These are phyloP conservation scores for Callospermophilus lateralis DNA, from an alignment of 2,113 vertebrate genomes.

Conservation along the genomic window DNA sequence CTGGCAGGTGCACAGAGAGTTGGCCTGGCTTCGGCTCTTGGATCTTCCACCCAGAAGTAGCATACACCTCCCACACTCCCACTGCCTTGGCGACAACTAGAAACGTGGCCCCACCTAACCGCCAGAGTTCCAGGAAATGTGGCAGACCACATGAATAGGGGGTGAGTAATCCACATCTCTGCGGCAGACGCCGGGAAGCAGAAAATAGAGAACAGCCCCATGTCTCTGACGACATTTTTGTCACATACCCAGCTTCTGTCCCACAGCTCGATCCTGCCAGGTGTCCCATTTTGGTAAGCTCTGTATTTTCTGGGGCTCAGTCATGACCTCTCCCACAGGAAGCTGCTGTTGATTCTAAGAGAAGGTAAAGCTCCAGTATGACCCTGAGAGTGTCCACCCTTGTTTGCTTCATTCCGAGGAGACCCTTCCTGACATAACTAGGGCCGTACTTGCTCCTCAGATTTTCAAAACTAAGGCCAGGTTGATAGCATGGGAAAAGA, in stretches of 20 bases:
- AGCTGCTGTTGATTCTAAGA: background rate
- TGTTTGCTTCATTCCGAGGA: background rate
- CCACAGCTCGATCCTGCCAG: background rate
- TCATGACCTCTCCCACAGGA: background rate
- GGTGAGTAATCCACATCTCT: background rate
- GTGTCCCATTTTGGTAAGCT: background rate
- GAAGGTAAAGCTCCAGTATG: background rate
- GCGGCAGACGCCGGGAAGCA: background rate
- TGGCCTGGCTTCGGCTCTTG: background rate
- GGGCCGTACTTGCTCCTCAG: background rate
- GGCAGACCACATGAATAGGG: background rate
- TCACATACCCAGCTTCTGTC: background rate
- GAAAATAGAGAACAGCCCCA: background rate
- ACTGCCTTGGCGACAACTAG: background rate
- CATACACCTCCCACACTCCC: background rate
- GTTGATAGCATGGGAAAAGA: background rate
- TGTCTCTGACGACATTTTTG: background rate
- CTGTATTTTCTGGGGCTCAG: background rate
- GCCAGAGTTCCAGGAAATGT: background rate
- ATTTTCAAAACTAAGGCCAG: constrained; percentile 2
- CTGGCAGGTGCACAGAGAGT: background rate
- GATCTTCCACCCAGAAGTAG: background rate
- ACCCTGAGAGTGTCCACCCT: background rate
- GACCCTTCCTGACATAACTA: background rate
- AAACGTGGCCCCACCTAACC: background rate